Percentiles rank a stretch among this genome's conserved stretches.
phyloP scores from a whole-genome alignment of 2,113 vertebrate species.

The Proterorhinus semilunaris region DNA sequence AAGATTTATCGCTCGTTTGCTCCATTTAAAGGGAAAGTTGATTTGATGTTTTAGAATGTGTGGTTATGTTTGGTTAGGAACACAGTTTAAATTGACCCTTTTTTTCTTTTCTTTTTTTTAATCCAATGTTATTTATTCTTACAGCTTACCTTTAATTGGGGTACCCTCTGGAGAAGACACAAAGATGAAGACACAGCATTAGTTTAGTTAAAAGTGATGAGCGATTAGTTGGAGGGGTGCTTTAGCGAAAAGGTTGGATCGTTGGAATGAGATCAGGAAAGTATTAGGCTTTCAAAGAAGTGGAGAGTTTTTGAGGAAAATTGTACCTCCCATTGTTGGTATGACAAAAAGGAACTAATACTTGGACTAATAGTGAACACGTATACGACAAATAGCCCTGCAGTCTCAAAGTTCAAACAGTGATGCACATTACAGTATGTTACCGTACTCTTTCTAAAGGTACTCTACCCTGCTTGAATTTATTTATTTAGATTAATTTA shows the following conservation, averaged over 20 bases:
- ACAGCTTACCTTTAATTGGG: slow-evolving; percentile 97
- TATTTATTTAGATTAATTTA: too few relatives aligned
- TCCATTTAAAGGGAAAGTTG: slow-evolving; percentile 8
- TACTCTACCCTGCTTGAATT: too few relatives aligned
- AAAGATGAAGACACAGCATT: slow-evolving; percentile 78
- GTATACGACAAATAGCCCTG: too few relatives aligned
- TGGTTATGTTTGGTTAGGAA: slow-evolving; percentile 56
- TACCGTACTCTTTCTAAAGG: too few relatives aligned
- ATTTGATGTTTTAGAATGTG: slow-evolving; percentile 15
- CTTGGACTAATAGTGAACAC: too few relatives aligned
- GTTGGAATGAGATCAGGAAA: slow-evolving; percentile 50
- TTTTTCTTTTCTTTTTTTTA: slow-evolving; percentile 42
- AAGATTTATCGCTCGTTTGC: slow-evolving; percentile 9
- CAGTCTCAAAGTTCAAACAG: too few relatives aligned
- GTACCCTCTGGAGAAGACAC: slow-evolving; percentile 92
- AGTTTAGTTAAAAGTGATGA: slow-evolving; percentile 72
- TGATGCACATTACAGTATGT: too few relatives aligned
- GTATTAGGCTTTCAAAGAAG: slow-evolving; percentile 24
- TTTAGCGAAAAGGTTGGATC: slow-evolving; percentile 54
- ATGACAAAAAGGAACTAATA: slow-evolving; percentile 53
- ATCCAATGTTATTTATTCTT: slow-evolving; percentile 3
- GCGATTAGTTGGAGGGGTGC: slow-evolving; percentile 55
- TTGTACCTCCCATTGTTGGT: slow-evolving; percentile 60
- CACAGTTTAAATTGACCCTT: slow-evolving; percentile 22
- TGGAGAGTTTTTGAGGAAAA: background rate